These are phyloP conservation scores for Apteryx owenii DNA, from an alignment of 2,113 vertebrate genomes.

Conservation along the genomic window DNA sequence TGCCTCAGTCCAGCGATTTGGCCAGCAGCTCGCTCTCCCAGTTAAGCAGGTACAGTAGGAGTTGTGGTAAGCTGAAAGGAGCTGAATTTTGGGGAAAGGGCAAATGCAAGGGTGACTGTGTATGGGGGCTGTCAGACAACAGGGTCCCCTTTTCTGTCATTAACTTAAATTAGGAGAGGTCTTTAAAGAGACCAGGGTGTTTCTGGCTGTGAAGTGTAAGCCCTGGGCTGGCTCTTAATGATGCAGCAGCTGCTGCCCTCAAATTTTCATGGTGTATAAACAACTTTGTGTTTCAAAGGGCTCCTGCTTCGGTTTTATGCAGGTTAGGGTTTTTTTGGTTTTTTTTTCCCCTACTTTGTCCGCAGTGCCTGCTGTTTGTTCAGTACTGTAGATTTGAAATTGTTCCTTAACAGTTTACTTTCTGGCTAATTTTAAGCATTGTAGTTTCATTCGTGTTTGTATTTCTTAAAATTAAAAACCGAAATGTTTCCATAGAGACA, in stretches of 20 bases:
- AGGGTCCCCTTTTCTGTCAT: not conserved
- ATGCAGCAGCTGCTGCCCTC: not conserved
- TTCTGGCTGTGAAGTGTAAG: not conserved
- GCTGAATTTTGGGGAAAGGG: not conserved
- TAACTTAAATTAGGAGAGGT: not conserved
- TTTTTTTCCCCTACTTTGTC: not conserved
- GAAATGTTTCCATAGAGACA: not conserved
- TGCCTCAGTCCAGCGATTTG: constrained; percentile 83
- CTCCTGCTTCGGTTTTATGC: not conserved
- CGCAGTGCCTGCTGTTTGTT: not conserved
- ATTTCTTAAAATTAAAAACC: not conserved
- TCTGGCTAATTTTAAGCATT: not conserved
- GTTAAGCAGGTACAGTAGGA: constrained; percentile 86
- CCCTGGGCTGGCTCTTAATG: not conserved
- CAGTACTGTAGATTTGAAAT: not conserved
- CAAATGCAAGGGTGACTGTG: rapidly evolving
- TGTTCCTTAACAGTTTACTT: not conserved
- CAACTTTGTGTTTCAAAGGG: not conserved
- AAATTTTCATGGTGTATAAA: not conserved
- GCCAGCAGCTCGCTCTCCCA: constrained; percentile 83
- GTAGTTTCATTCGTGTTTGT: not conserved
- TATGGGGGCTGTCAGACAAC: not conserved
- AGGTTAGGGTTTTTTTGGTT: not conserved
- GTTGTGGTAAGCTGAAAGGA: not conserved
- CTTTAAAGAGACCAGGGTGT: not conserved